These are phyloP conservation scores for Ceratosolen fusciceps DNA, from an alignment of 1,140 invertebrate species.

Conservation along the genomic window DNA sequence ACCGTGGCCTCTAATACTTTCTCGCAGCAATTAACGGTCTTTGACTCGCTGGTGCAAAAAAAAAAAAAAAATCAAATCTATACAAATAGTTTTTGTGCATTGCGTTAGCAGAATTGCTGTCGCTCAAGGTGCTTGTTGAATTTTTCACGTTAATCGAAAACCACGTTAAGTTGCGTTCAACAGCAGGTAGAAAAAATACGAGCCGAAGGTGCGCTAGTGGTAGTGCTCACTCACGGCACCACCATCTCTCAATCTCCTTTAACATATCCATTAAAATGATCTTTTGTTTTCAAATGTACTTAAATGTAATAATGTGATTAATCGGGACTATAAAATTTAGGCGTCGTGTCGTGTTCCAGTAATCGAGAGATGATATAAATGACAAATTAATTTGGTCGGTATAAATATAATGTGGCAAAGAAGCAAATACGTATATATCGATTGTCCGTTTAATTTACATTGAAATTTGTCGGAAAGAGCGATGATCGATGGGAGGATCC, in stretches of 20 bases:
- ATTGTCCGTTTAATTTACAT: too few relatives aligned
- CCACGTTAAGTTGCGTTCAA: background rate
- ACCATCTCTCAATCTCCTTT: too few relatives aligned
- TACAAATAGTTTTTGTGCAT: background rate
- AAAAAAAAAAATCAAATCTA: background rate
- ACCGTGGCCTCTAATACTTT: background rate
- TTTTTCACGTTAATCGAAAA: conserved; percentile 27
- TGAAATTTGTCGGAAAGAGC: too few relatives aligned
- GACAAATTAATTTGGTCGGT: too few relatives aligned
- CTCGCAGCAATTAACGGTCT: background rate
- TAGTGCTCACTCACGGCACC: background rate
- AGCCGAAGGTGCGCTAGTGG: background rate
- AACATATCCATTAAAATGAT: too few relatives aligned
- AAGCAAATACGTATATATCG: too few relatives aligned
- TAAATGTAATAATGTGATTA: background rate
- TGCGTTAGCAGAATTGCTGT: background rate
- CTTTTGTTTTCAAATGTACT: too few relatives aligned
- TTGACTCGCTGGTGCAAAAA: background rate
- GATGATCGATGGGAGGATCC: too few relatives aligned
- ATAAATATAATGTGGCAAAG: too few relatives aligned
- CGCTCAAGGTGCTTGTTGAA: background rate
- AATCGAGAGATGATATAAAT: background rate
- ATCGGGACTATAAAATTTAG: background rate
- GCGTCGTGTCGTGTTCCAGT: background rate
- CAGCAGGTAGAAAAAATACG: conserved; percentile 44